Evolutionary conservation across 2,888 invertebrate genomes (phyloP).

Genomic region (Scaptomyza cyrtandrae): DNA sequence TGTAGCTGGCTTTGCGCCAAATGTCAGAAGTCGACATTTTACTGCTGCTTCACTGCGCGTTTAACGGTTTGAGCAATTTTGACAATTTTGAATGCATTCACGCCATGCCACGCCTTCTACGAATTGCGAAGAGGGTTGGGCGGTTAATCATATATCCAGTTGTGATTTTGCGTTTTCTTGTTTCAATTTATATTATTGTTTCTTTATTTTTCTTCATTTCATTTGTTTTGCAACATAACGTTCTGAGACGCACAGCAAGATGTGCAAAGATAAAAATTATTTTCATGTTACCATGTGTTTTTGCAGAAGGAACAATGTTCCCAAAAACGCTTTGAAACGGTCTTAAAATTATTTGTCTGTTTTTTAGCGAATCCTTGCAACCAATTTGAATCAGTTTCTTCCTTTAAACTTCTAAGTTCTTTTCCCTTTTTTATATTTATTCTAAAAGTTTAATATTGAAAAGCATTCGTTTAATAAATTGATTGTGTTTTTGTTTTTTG

Average conservation of each 20-base stretch:
- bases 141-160: slow-evolving; percentile 36
- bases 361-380: too few relatives aligned
- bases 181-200: slow-evolving; percentile 2
- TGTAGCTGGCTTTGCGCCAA: slow-evolving; percentile 34
- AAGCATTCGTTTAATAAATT: too few relatives aligned
- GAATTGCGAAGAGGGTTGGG: not conserved
- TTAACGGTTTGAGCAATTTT: slow-evolving; percentile 57
- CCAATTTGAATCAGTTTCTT: too few relatives aligned
- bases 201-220: too few relatives aligned
- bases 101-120: slow-evolving; percentile 43
- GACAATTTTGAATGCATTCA: slow-evolving; percentile 37
- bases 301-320: slow-evolving; percentile 25
- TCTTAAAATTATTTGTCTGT: not conserved
- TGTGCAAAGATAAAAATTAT: slow-evolving; percentile 14
- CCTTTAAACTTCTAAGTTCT: too few relatives aligned
- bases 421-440: too few relatives aligned
- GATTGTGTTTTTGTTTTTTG: not conserved
- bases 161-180: slow-evolving; percentile 37
- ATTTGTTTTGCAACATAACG: slow-evolving; percentile 8
- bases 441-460: too few relatives aligned
- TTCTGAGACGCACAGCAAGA: slow-evolving; percentile 16
- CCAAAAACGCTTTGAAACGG: not conserved
- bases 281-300: slow-evolving; percentile 15
- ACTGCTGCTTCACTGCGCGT: slow-evolving; percentile 41
- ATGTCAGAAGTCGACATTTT: slow-evolving; percentile 24